phyloP scores from a whole-genome alignment of 2,888 invertebrate species.

The Ashinkailepas kermadecensis region DNA sequence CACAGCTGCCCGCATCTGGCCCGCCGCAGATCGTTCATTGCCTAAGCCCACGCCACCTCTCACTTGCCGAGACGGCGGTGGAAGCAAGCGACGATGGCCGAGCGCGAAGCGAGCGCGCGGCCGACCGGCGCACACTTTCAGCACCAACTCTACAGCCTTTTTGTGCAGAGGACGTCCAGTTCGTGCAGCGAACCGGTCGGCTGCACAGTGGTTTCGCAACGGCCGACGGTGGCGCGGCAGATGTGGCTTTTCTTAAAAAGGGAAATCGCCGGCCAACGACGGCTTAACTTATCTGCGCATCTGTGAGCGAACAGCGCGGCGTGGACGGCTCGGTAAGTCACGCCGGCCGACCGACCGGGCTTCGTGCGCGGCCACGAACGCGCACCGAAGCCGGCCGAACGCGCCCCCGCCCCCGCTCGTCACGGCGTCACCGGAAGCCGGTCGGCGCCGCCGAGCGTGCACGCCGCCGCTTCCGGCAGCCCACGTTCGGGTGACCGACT shows the following conservation, averaged over 20 bases:
- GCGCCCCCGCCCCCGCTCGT: too few relatives aligned
- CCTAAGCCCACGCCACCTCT: not conserved
- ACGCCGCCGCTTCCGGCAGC: too few relatives aligned
- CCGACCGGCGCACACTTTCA: not conserved
- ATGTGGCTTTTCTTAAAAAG: constrained; percentile 4
- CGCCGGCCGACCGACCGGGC: too few relatives aligned
- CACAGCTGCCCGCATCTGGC: too few relatives aligned
- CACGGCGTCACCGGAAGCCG: too few relatives aligned
- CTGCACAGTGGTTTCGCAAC: not conserved
- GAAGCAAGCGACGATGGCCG: not conserved
- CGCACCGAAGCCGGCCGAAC: too few relatives aligned
- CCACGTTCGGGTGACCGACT: too few relatives aligned
- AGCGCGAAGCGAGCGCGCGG: not conserved
- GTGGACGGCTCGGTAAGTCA: too few relatives aligned
- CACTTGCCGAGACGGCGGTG: not conserved
- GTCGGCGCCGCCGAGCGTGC: too few relatives aligned
- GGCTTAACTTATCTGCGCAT: not conserved
- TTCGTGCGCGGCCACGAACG: too few relatives aligned
- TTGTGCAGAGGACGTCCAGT: not conserved
- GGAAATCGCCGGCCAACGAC: not conserved
- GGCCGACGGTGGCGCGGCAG: not conserved
- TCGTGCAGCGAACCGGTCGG: not conserved
- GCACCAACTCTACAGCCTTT: not conserved
- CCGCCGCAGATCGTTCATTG: too few relatives aligned
- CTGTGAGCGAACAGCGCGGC: not conserved